Evolutionary conservation across 2,797 vertebrate species (phyloP).

Genomic region (Neopelma chrysocephalum): DNA sequence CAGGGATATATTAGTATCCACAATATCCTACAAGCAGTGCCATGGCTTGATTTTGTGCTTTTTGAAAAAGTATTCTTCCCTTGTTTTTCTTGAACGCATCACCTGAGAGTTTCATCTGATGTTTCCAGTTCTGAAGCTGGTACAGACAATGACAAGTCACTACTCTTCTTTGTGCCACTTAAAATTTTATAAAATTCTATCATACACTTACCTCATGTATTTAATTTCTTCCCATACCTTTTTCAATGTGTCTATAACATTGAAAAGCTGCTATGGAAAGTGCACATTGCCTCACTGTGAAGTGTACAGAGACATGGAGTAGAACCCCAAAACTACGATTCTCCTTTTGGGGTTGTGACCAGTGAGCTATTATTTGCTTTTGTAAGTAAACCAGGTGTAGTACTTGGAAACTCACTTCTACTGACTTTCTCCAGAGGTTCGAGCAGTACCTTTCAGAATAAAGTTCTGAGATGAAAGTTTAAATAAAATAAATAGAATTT

Average conservation of each 20-base stretch:
- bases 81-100: not conserved
- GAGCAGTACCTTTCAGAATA: not conserved
- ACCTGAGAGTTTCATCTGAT: not conserved
- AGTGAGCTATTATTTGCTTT: not conserved
- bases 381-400: not conserved
- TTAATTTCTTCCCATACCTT: not conserved
- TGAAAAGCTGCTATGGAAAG: not conserved
- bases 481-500: not conserved
- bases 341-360: not conserved
- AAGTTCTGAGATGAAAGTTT: not conserved
- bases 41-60: not conserved
- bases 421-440: not conserved
- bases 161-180: not conserved
- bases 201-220: not conserved
- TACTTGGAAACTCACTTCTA: not conserved
- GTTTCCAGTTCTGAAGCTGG: not conserved
- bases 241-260: not conserved
- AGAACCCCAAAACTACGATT: not conserved
- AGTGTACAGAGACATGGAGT: fast-evolving
- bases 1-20: not conserved
- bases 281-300: not conserved
- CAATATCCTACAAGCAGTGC: not conserved
- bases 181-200: not conserved
- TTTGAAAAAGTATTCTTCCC: not conserved
- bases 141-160: not conserved